Percentiles rank a stretch among this genome's conserved stretches.
These are phyloP conservation scores for Andricus quercusramuli DNA, from an alignment of 2,888 invertebrate species.

Conservation along the genomic window DNA sequence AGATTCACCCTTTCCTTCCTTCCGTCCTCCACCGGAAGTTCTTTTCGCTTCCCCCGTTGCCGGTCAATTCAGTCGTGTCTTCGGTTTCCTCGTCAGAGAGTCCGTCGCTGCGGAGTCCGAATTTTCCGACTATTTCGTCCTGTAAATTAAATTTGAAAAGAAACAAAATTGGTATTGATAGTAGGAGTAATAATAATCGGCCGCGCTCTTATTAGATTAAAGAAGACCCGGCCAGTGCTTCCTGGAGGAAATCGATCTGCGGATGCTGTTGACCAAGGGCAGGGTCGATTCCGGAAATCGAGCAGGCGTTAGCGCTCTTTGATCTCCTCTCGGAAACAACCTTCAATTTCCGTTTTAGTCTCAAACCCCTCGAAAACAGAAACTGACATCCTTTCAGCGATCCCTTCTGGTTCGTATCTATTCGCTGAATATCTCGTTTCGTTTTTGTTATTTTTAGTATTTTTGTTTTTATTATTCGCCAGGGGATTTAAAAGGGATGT, in stretches of 20 bases:
- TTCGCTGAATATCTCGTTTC: not conserved
- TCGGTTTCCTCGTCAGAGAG: conserved; percentile 31
- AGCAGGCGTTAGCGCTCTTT: conserved; percentile 36
- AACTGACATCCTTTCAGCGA: conserved; percentile 7
- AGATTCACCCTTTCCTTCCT: conserved; percentile 50
- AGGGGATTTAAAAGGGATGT: not conserved
- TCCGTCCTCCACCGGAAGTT: conserved; percentile 58
- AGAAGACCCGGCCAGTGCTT: not conserved
- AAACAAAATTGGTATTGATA: not conserved
- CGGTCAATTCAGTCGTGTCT: conserved; percentile 49
- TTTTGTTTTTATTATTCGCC: not conserved
- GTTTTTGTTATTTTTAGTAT: not conserved
- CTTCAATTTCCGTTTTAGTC: conserved; percentile 35
- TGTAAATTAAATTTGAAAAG: not conserved
- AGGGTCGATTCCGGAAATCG: conserved; percentile 40
- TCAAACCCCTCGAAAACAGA: conserved; percentile 21
- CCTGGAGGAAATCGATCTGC: conserved; percentile 28
- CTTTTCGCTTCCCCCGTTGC: conserved; percentile 62
- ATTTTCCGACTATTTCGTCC: not conserved
- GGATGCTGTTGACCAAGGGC: conserved; percentile 41
- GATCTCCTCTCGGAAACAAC: conserved; percentile 36
- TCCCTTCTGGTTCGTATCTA: conserved; percentile 16
- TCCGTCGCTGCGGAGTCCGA: not conserved
- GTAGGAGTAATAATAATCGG: not conserved
- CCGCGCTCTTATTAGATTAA: not conserved